These are phyloP conservation scores for Mionectes olivaceus DNA, from an alignment of 2,797 vertebrate species.

Conservation along the genomic window DNA sequence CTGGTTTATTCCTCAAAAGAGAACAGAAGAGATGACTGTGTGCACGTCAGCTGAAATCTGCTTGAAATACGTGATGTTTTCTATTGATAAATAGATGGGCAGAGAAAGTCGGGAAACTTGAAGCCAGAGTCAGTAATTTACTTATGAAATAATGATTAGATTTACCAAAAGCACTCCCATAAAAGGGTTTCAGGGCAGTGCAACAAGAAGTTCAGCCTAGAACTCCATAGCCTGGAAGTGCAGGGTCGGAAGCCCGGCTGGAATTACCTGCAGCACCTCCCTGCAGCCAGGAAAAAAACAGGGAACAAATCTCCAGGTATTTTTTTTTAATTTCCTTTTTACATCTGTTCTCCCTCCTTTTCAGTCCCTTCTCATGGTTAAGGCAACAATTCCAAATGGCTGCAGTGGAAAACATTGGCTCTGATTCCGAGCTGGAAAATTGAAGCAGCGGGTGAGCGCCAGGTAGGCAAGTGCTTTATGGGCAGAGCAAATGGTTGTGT, in stretches of 20 bases:
- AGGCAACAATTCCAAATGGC: conserved; percentile 14
- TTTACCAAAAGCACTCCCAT: not conserved
- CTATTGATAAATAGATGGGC: not conserved
- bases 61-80: not conserved
- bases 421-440: conserved; percentile 60
- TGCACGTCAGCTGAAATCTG: not conserved
- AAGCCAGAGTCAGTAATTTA: not conserved
- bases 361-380: not conserved
- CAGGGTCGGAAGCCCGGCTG: not conserved
- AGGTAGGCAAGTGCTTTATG: conserved; percentile 44
- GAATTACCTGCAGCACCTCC: not conserved
- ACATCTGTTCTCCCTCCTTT: not conserved
- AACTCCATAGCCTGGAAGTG: not conserved
- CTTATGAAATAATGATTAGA: not conserved
- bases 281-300: not conserved
- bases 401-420: not conserved
- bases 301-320: not conserved
- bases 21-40: not conserved
- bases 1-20: not conserved
- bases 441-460: conserved; percentile 33
- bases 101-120: not conserved
- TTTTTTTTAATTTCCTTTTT: not conserved
- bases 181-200: not conserved
- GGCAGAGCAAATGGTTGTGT: conserved; percentile 8
- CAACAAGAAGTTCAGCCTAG: not conserved